phyloP scores from a whole-genome alignment of 2,113 vertebrate genomes.

The Glaucidium brasilianum region DNA sequence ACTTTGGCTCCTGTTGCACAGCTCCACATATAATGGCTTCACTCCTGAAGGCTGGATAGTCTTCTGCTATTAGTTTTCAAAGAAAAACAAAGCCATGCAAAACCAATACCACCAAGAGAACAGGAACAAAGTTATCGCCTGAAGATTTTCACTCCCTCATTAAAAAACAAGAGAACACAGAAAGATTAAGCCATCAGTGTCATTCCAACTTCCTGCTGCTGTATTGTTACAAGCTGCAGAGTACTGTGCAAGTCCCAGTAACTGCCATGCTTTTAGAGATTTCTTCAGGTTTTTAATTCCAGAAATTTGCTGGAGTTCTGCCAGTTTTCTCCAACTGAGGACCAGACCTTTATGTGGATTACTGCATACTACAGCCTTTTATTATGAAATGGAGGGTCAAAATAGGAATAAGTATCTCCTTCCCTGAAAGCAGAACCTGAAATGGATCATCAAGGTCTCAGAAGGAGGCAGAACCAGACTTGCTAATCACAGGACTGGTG shows the following conservation, averaged over 20 bases:
- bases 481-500: background rate
- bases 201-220: background rate
- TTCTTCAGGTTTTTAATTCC: background rate
- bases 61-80: constrained; percentile 70
- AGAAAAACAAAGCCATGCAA: constrained; percentile 41
- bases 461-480: background rate
- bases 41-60: constrained; percentile 62
- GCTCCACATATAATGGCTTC: constrained; percentile 63
- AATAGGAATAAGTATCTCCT: background rate
- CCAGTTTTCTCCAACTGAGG: background rate
- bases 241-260: background rate
- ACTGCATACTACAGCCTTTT: background rate
- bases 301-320: background rate
- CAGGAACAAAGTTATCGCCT: constrained; percentile 29
- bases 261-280: background rate
- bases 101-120: constrained; percentile 12
- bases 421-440: background rate
- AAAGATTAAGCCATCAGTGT: background rate
- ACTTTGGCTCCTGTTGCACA: constrained; percentile 58
- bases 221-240: background rate
- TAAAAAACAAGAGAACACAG: background rate
- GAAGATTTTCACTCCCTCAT: background rate
- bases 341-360: background rate
- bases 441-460: background rate
- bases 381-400: background rate